phyloP scores from a whole-genome alignment of 2,797 vertebrate genomes.

The Lepus townsendii region DNA sequence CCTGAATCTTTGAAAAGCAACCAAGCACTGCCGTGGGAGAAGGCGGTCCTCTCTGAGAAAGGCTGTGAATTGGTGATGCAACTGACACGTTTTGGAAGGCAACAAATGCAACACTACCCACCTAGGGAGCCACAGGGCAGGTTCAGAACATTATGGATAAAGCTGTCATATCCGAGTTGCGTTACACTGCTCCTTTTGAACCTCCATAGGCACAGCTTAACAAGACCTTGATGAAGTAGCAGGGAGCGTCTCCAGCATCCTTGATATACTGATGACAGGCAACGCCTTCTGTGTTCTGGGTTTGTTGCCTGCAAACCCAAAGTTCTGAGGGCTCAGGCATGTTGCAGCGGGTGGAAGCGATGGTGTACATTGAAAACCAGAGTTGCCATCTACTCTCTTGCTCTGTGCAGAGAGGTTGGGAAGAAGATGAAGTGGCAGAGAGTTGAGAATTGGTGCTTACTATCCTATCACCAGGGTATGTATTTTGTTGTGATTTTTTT shows the following conservation, averaged over 20 bases:
- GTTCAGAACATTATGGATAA: neutral
- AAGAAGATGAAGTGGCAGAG: neutral
- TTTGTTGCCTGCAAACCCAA: neutral
- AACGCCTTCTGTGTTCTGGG: neutral
- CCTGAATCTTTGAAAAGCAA: neutral
- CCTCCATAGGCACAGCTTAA: neutral
- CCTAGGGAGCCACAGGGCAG: neutral
- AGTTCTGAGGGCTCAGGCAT: neutral
- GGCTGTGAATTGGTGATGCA: neutral
- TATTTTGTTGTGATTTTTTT: conserved; percentile 3
- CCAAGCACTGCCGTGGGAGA: neutral
- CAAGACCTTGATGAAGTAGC: neutral
- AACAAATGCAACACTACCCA: neutral
- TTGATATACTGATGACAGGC: neutral
- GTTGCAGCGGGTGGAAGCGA: neutral
- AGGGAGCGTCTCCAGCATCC: neutral
- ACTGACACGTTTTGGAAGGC: neutral
- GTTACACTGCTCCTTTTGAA: neutral
- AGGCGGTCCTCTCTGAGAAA: conserved; percentile 12
- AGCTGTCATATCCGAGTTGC: neutral
- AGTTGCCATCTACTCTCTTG: neutral
- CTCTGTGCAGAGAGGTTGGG: neutral
- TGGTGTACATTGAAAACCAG: neutral
- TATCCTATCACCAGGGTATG: neutral
- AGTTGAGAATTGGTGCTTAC: neutral